A percentile compares a stretch with the other conserved stretches of the same genome.
These are phyloP conservation scores for Leptodactylus fuscus DNA, from an alignment of 2,113 vertebrate genomes.

Conservation along the genomic window DNA sequence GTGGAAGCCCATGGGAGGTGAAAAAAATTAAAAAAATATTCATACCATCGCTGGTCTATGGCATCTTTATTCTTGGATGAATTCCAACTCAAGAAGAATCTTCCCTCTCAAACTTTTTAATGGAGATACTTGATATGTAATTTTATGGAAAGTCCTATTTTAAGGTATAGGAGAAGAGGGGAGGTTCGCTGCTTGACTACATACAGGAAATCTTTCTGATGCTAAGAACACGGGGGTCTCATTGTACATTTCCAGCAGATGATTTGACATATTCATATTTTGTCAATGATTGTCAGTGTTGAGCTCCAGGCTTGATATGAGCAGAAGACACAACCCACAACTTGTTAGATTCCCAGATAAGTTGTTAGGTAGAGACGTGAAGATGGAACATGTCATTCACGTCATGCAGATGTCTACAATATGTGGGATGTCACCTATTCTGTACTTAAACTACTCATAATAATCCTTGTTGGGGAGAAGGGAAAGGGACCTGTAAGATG, in stretches of 20 bases:
- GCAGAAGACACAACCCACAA: background rate
- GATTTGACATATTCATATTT: background rate
- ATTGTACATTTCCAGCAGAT: background rate
- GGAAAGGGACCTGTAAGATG: no score
- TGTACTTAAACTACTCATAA: background rate
- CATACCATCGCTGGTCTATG: no score
- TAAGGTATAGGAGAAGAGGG: no score
- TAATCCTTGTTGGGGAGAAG: no score
- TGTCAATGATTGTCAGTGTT: background rate
- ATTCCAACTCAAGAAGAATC: no score
- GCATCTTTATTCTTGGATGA: no score
- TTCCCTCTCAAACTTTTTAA: no score
- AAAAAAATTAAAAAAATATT: no score
- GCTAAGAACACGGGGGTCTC: background rate
- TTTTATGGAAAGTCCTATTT: no score
- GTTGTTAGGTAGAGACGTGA: background rate
- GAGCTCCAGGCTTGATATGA: background rate
- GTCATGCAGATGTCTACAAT: background rate
- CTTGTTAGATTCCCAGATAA: background rate
- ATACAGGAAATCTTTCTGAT: background rate
- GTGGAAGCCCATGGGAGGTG: no score
- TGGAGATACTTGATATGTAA: no score
- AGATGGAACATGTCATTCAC: background rate
- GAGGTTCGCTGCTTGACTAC: no score
- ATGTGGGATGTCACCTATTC: background rate